These are phyloP conservation scores for Eleutherodactylus coqui DNA, from an alignment of 2,797 vertebrate genomes.

Conservation along the genomic window DNA sequence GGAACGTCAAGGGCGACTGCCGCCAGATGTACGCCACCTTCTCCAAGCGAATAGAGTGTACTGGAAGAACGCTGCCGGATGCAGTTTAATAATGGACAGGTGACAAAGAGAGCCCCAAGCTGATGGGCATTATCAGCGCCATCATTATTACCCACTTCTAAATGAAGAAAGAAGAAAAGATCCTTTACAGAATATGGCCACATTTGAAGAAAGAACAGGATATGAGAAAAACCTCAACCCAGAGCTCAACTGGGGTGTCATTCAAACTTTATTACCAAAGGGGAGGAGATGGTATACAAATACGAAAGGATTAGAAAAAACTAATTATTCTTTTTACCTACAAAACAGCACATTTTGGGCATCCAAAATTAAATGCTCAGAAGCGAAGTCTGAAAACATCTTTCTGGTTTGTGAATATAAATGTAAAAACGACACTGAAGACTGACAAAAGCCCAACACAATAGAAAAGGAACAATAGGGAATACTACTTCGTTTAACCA, in stretches of 20 bases:
- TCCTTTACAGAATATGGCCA: background rate
- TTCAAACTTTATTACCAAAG: background rate
- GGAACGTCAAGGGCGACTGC: background rate
- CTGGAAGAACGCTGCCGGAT: too few species aligned
- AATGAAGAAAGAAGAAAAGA: background rate
- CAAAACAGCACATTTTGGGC: background rate
- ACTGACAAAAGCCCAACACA: background rate
- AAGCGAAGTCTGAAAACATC: background rate
- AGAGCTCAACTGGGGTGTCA: background rate
- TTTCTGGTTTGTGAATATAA: background rate
- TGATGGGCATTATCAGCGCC: background rate
- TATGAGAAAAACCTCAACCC: background rate
- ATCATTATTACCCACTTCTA: background rate
- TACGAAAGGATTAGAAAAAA: background rate
- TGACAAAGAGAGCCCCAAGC: background rate
- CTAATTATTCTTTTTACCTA: background rate
- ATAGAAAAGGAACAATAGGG: background rate
- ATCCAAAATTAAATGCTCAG: background rate
- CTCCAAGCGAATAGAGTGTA: too few species aligned
- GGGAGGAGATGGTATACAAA: background rate
- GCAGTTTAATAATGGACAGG: background rate
- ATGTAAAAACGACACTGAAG: background rate
- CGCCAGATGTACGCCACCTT: background rate
- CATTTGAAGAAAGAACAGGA: constrained; percentile 2
- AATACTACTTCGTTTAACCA: background rate